These are phyloP conservation scores for Diplogasteroides magnus DNA, from an alignment of 1,140 invertebrate genomes.

Conservation along the genomic window DNA sequence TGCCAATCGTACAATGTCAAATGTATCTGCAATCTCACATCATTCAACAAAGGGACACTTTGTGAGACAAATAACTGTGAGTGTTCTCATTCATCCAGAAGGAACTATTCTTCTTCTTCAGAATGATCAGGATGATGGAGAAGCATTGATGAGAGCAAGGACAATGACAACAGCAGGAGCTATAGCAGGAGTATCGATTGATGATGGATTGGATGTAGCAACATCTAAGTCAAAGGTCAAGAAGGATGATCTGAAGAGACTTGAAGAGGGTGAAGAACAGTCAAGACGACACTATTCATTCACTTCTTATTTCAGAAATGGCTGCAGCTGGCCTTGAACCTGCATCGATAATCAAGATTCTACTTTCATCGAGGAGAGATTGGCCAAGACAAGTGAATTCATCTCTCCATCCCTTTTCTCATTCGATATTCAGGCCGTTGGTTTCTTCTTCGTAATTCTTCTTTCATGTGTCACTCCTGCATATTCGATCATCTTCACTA, in stretches of 20 bases:
- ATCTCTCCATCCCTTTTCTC: not conserved
- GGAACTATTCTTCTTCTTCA: no score
- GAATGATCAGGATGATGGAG: no score
- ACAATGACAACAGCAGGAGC: no score
- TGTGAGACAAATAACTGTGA: no score
- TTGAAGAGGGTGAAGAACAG: no score
- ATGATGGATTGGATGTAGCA: no score
- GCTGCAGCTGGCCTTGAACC: not conserved
- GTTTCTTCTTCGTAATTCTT: not conserved
- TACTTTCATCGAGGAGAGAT: not conserved
- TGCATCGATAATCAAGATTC: not conserved
- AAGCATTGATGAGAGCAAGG: no score
- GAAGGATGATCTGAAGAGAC: no score
- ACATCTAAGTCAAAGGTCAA: no score
- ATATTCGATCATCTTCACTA: constrained; percentile 41
- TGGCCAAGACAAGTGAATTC: not conserved
- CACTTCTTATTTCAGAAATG: not conserved
- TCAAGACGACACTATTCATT: not conserved
- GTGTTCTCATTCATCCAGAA: no score
- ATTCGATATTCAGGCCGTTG: not conserved
- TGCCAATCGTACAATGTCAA: constrained; percentile 3
- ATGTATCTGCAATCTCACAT: not conserved
- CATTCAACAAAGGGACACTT: no score
- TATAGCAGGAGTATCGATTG: no score
- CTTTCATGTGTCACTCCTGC: constrained; percentile 28